Evolutionary conservation across 2,888 invertebrate genomes (phyloP), one percentile per base, ranked within the genome.

Genomic region (Calliopum simillimum): DNA sequence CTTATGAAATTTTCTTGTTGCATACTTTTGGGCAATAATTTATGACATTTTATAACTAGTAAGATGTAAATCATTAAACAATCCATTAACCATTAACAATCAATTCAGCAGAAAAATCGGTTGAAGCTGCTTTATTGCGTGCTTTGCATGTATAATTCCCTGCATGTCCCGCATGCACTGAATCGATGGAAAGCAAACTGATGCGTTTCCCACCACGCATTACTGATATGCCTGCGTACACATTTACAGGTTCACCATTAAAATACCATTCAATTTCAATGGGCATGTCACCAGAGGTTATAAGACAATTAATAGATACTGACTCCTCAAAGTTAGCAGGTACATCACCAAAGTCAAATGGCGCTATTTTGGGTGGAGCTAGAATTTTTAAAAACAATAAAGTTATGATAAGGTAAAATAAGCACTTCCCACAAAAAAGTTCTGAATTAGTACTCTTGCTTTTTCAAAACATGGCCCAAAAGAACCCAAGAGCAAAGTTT

Each of bases 341-440:
- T 76, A 89, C 89, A 78, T 92, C 91, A 78, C 93, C 94, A 83
- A 94, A 94, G 78, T 91, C 88, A 85, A 94, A 94, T 76, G 92
- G 91, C 79, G 89, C 89, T 82, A 93, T 90, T 88, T 92, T 91
- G 73, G 94, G 94, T 82, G 91, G 89, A 88, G 91, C 95, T 94
- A 12, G 25, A 56, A 3, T 23, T 56, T 11, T 56, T 1, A 11
- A 56, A 56, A 14, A 25, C 14, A 25, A 12, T 14, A 2, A 14
- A 25, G 33, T 33, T n/a, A n/a, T n/a, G n/a, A n/a, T n/a, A n/a
- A n/a, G n/a, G n/a, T n/a, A n/a, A n/a, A n/a, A n/a, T n/a, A n/a
- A n/a, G n/a, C n/a, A n/a, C n/a, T n/a, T n/a, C n/a, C n/a, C n/a
- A n/a, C n/a, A n/a, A n/a, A n/a, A n/a, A n/a, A n/a, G n/a, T n/a